A percentile compares a stretch with the other conserved stretches of the same genome.
Evolutionary conservation across 2,113 vertebrate genomes (phyloP).

Genomic region (Hippopotamus amphibius): DNA sequence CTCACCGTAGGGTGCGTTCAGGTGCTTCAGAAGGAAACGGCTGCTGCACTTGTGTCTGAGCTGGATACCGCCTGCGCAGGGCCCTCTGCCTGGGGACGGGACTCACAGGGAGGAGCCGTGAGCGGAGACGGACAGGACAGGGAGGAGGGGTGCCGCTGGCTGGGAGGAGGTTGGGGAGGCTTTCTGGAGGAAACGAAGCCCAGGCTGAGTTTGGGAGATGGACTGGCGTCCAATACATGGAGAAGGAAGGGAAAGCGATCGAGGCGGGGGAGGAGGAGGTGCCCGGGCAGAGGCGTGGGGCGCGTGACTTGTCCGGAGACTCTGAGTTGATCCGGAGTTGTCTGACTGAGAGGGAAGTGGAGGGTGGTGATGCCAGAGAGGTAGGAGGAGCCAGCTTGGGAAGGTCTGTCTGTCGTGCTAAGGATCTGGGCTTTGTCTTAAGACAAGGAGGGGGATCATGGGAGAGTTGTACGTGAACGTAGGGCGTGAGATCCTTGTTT

Average conservation of each 20-base stretch:
- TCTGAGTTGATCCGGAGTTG: neutral
- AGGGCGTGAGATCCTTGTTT: neutral
- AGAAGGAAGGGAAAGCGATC: neutral
- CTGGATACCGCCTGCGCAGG: accelerated
- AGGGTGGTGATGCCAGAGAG: accelerated
- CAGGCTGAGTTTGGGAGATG: neutral
- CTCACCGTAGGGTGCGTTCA: neutral
- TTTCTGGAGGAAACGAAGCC: neutral
- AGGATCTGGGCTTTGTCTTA: neutral
- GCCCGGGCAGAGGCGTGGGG: accelerated
- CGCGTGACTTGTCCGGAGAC: neutral
- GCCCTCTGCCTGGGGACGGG: neutral
- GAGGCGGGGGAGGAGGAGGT: neutral
- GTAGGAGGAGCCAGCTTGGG: neutral
- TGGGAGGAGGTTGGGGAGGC: neutral
- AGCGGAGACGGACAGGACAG: neutral
- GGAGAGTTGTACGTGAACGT: neutral
- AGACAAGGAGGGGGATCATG: neutral
- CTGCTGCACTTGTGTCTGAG: neutral
- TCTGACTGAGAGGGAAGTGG: neutral
- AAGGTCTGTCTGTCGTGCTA: neutral
- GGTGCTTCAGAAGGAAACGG: neutral
- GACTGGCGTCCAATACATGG: neutral
- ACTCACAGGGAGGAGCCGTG: neutral
- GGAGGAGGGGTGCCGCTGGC: neutral